Evolutionary conservation across 1,140 invertebrate species (phyloP), one percentile per base, ranked within the genome.

Genomic region (Riptortus pedestris): DNA sequence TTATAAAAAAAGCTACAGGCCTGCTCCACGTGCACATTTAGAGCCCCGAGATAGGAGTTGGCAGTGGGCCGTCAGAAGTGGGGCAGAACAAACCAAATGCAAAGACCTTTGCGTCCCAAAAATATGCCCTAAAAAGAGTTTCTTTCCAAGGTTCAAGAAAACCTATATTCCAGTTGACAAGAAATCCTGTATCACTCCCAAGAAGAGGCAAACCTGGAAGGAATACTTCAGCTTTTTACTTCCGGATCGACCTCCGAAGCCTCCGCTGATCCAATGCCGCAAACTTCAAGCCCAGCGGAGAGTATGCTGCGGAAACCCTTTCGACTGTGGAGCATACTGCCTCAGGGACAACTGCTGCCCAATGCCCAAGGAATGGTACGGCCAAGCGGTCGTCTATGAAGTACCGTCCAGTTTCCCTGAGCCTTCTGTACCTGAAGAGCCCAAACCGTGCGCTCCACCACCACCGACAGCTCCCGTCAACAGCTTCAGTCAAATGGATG

Each of bases 211-310:
- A 26, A 5, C 24, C 18, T 57, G 52, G 52, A 57, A 57, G 27
- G 52, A 57, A 24, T 57, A 57, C 14, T 57, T n/a, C n/a, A 57
- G 52, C 28, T 57, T 27, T 57, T 26, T 57, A 12, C 52, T 57
- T 5, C 52, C 52, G 5, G 52, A 57, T 7, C 3, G 24, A 26
- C 2, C 14, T 16, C 1, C 4, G 5, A 57, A 57, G 24, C 52
- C 52, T 12, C 52, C 52, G n/a, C 24, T 57, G 4, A 1, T 29
- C 5, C 22, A 2, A 11, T 57, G 52, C n/a, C 22, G 16, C n/a
- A 57, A 57, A n/a, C 22, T 57, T 4, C 24, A 57, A 26, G 28
- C 28, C 1, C 2, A 57, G 14, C 18, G 52, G 27, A 27, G 52
- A 29, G n/a, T 4, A 57, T 57, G 52, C 24, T 57, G 45, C 22